Percentiles rank a stretch among this genome's conserved stretches.
phyloP scores from a whole-genome alignment of 1,140 invertebrate genomes.

The Acyrthosiphon pisum region DNA sequence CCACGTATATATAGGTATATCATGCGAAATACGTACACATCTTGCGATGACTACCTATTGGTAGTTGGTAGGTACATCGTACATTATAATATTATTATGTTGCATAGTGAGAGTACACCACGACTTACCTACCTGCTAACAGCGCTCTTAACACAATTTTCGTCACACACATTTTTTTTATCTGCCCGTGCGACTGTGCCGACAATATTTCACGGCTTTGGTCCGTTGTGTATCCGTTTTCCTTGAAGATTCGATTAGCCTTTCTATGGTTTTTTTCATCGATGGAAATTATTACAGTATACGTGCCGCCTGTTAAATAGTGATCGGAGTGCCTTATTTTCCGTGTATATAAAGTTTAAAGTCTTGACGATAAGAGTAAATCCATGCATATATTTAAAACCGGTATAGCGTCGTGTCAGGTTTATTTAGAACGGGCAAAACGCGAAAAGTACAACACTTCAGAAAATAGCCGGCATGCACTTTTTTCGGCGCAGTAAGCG shows the following conservation, averaged over 20 bases:
- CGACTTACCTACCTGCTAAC: no score
- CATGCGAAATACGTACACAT: no score
- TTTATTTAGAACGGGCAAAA: background rate
- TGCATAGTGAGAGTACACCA: no score
- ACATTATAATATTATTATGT: no score
- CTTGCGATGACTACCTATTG: no score
- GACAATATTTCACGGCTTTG: background rate
- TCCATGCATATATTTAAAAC: background rate
- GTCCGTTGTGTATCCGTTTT: background rate
- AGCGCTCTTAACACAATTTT: no score
- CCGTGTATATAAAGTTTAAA: background rate
- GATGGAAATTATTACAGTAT: background rate
- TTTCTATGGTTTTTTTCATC: background rate
- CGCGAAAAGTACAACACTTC: background rate
- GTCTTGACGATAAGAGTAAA: background rate
- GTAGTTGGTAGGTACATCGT: no score
- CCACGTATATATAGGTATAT: no score
- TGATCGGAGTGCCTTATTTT: no score
- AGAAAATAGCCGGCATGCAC: background rate
- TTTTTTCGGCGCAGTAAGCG: background rate
- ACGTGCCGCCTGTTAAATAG: no score
- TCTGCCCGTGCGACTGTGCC: no score
- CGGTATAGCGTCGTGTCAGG: background rate
- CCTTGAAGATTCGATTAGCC: background rate
- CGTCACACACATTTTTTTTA: no score